A percentile compares a stretch with the other conserved stretches of the same genome.
Conservation (phyloP, 2,888 invertebrate species). For the Gymnosoma rotundatum region DNA sequence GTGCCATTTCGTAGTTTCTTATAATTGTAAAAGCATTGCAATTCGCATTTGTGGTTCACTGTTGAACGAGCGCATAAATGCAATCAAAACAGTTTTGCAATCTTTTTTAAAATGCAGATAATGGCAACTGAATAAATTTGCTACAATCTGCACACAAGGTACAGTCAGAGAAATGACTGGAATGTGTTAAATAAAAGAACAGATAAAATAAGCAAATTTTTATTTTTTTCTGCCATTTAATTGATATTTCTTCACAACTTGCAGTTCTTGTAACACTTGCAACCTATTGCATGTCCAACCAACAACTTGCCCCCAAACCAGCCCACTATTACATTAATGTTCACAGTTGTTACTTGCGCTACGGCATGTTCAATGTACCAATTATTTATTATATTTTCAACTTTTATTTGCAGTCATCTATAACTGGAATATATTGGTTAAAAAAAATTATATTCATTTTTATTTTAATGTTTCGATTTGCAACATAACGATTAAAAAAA, state of each 20-base stretch:
- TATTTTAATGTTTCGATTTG: slow-evolving; percentile 45
- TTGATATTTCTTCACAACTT: slow-evolving; percentile 17
- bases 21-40: slow-evolving; percentile 3
- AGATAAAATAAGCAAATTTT: slow-evolving; percentile 11
- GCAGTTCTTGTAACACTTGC: neutral
- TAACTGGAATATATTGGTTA: slow-evolving; percentile 8
- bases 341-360: slow-evolving; percentile 21
- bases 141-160: slow-evolving; percentile 17
- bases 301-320: slow-evolving; percentile 12
- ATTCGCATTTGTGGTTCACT: neutral
- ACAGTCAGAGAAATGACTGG: neutral
- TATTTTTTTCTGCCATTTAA: slow-evolving; percentile 8
- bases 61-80: neutral
- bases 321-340: slow-evolving; percentile 46
- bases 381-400: slow-evolving; percentile 32
- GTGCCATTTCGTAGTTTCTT: slow-evolving; percentile 20
- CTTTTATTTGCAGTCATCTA: slow-evolving; percentile 4
- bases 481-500: slow-evolving; percentile 48
- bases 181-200: neutral
- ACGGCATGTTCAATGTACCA: slow-evolving; percentile 2
- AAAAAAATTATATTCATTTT: slow-evolving; percentile 52
- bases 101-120: slow-evolving; percentile 7
- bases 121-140: neutral
- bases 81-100: slow-evolving; percentile 37
- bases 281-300: neutral